phyloP scores from a whole-genome alignment of 2,888 invertebrate species.

The Pycnomerus fuliginosus region DNA sequence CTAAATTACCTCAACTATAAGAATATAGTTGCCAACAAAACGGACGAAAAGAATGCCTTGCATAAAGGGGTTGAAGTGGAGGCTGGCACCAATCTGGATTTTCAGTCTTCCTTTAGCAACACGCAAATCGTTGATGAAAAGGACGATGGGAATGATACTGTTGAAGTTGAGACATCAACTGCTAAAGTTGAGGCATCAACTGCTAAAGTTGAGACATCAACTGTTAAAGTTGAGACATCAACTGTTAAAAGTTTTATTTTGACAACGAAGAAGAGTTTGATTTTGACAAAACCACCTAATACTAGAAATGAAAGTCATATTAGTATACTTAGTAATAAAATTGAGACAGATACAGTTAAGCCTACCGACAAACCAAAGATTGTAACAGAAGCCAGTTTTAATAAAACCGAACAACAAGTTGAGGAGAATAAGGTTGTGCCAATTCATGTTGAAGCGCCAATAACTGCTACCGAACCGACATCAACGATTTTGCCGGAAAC shows the following conservation, averaged over 20 bases:
- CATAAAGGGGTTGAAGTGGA: constrained; percentile 48
- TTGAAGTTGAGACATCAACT: constrained; percentile 8
- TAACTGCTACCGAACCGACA: no score
- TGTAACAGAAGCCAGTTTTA: no score
- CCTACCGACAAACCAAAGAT: constrained; percentile 14
- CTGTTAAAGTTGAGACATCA: constrained; percentile 23
- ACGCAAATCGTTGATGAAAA: constrained; percentile 56
- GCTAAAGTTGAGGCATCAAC: constrained; percentile 13
- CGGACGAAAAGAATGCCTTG: constrained; percentile 37
- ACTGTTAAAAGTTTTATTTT: constrained; percentile 20
- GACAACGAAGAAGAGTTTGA: constrained; percentile 31
- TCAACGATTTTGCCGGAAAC: constrained; percentile 2
- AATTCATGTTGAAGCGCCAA: constrained; percentile 29
- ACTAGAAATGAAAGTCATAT: constrained; percentile 35
- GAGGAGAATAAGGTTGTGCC: constrained; percentile 45
- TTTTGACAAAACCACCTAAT: constrained; percentile 31
- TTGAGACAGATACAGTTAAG: constrained; percentile 41
- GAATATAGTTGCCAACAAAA: constrained; percentile 38
- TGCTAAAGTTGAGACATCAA: constrained; percentile 17
- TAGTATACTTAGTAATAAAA: constrained; percentile 43
- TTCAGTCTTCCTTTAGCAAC: constrained; percentile 57
- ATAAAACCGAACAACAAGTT: constrained; percentile 33
- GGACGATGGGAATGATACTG: neutral
- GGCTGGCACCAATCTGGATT: constrained; percentile 54
- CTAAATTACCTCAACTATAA: constrained; percentile 41